Conservation (phyloP, 2,113 vertebrate species). For the Rhinolophus ferrumequinum region DNA sequence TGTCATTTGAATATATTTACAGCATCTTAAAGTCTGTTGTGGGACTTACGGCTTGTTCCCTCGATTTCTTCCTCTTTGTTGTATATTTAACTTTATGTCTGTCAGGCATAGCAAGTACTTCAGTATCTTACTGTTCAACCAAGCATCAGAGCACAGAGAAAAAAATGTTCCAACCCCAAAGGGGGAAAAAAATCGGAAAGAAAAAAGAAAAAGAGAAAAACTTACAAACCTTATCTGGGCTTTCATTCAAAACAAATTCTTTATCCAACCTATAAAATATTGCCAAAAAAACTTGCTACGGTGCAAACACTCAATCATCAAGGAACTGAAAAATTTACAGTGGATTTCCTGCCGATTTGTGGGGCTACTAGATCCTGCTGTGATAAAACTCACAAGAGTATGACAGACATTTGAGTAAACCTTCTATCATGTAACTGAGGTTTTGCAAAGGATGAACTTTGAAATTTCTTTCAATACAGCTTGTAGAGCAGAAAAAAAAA, state of each 20-base stretch:
- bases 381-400: constrained; percentile 65
- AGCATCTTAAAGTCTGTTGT: constrained; percentile 72
- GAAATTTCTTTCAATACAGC: constrained; percentile 63
- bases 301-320: constrained; percentile 67
- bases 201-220: constrained; percentile 63
- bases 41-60: constrained; percentile 69
- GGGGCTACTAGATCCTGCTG: constrained; percentile 64
- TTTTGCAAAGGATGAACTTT: constrained; percentile 57
- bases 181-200: constrained; percentile 45
- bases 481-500: background rate
- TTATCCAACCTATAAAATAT: constrained; percentile 70
- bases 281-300: constrained; percentile 71
- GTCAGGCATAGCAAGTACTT: background rate
- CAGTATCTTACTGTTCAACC: constrained; percentile 59
- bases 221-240: constrained; percentile 72
- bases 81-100: constrained; percentile 77
- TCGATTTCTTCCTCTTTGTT: constrained; percentile 65
- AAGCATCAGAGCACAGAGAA: background rate
- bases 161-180: constrained; percentile 34
- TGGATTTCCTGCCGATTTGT: constrained; percentile 66
- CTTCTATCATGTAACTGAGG: constrained; percentile 63
- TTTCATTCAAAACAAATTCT: constrained; percentile 76
- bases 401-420: constrained; percentile 71
- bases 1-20: constrained; percentile 79
- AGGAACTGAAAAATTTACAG: constrained; percentile 77